Evolutionary conservation across 2,888 invertebrate species (phyloP).

Genomic region (Nomada ferruginata): DNA sequence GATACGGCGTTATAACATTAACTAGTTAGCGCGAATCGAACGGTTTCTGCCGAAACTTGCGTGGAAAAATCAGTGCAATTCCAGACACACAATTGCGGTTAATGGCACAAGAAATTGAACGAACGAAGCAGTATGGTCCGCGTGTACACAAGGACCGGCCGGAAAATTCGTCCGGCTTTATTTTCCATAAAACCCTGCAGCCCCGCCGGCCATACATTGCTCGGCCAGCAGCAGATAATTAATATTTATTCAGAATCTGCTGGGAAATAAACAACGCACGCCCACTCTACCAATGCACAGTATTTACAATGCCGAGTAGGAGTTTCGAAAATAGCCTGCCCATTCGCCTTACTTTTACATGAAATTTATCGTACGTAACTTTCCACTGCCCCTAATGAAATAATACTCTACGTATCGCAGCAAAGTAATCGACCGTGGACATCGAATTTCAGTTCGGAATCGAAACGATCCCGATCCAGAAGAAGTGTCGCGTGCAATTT

Average conservation of each 20-base stretch:
- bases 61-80: not conserved
- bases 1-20: too few species aligned
- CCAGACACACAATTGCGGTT: not conserved
- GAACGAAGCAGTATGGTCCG: conserved; percentile 5
- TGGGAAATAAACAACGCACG: conserved; percentile 47
- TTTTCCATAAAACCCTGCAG: conserved; percentile 59
- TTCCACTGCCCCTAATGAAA: too few species aligned
- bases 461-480: not conserved
- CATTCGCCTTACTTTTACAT: not conserved
- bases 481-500: too few species aligned
- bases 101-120: conserved; percentile 36
- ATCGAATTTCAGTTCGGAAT: not conserved
- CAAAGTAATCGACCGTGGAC: not conserved
- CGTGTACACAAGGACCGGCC: conserved; percentile 13
- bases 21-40: too few species aligned
- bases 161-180: conserved; percentile 56
- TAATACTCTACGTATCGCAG: not conserved
- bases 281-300: not conserved
- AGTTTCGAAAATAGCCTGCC: not conserved
- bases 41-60: not conserved
- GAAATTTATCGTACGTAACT: not conserved
- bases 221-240: conserved; percentile 59
- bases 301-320: conserved; percentile 36
- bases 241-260: conserved; percentile 64
- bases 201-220: conserved; percentile 13